Percentiles rank a stretch among this genome's conserved stretches.
Conservation (phyloP, 2,113 vertebrate species). For the Stigmatopora argus region DNA sequence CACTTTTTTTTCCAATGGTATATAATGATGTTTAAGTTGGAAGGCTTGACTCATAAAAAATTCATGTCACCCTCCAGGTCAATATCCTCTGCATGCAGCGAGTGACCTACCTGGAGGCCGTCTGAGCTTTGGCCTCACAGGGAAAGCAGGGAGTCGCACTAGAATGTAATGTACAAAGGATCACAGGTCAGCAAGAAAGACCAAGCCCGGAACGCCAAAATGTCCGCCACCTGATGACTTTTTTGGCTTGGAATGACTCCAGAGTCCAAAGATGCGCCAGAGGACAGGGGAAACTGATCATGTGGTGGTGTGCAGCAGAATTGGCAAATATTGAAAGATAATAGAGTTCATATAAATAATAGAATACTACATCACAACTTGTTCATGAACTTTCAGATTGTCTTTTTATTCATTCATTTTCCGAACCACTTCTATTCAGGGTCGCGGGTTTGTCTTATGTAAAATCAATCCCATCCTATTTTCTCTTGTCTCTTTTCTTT, state of each 20-base stretch:
- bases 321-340: constrained; percentile 47
- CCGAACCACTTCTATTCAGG: too few species aligned
- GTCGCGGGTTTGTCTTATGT: background rate
- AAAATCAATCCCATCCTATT: background rate
- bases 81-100: constrained; percentile 63
- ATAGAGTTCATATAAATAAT: background rate
- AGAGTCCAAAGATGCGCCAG: constrained; percentile 5
- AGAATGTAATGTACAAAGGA: constrained; percentile 65
- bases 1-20: background rate
- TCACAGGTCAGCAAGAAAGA: constrained; percentile 1
- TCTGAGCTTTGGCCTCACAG: constrained; percentile 49
- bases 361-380: background rate
- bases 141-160: constrained; percentile 69
- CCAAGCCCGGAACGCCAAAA: constrained; percentile 2
- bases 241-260: background rate
- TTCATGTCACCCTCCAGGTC: constrained; percentile 57
- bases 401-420: too few species aligned
- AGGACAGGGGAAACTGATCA: constrained; percentile 21
- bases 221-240: constrained; percentile 13
- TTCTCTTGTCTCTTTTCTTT: constrained; percentile 3
- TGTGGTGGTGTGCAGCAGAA: constrained; percentile 61
- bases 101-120: constrained; percentile 65
- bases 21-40: background rate
- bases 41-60: constrained; percentile 4
- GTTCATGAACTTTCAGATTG: too few species aligned